Conservation (phyloP, 2,888 invertebrate genomes). For the Troglohyphantes excavatus region DNA sequence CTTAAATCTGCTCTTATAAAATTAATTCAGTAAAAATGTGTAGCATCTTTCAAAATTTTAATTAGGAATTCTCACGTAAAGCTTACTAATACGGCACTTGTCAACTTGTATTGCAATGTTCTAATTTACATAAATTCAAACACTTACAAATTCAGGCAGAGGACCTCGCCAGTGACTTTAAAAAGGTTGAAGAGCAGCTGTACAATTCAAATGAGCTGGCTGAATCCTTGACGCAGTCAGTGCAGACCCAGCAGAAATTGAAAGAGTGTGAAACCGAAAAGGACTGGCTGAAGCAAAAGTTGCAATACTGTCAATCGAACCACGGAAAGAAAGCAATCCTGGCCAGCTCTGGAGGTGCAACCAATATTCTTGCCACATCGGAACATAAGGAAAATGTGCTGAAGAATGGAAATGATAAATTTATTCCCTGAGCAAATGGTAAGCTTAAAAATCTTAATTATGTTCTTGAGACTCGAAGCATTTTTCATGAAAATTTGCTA, state of each 20-base stretch:
- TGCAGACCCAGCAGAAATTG: not conserved
- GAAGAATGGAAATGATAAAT: not conserved
- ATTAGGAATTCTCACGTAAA: too few relatives aligned
- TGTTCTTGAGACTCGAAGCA: not conserved
- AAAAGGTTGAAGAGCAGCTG: not conserved
- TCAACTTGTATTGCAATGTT: too few relatives aligned
- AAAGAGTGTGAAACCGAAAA: constrained; percentile 7
- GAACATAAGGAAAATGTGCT: not conserved
- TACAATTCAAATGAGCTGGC: constrained; percentile 3
- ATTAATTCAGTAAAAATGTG: too few relatives aligned
- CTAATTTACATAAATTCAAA: too few relatives aligned
- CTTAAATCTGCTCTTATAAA: too few relatives aligned
- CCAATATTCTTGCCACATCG: not conserved
- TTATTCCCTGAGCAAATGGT: not conserved
- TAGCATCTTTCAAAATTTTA: too few relatives aligned
- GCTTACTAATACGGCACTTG: too few relatives aligned
- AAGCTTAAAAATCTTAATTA: not conserved
- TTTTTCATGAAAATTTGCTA: not conserved
- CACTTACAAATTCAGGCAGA: constrained; percentile 31
- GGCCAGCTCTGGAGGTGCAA: not conserved
- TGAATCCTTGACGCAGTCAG: not conserved
- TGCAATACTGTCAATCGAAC: not conserved
- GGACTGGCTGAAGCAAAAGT: not conserved
- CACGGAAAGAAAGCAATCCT: not conserved
- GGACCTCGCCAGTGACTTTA: not conserved